A percentile compares a stretch with the other conserved stretches of the same genome.
Evolutionary conservation across 1,140 invertebrate species (phyloP).

Genomic region (Magallana gigas): DNA sequence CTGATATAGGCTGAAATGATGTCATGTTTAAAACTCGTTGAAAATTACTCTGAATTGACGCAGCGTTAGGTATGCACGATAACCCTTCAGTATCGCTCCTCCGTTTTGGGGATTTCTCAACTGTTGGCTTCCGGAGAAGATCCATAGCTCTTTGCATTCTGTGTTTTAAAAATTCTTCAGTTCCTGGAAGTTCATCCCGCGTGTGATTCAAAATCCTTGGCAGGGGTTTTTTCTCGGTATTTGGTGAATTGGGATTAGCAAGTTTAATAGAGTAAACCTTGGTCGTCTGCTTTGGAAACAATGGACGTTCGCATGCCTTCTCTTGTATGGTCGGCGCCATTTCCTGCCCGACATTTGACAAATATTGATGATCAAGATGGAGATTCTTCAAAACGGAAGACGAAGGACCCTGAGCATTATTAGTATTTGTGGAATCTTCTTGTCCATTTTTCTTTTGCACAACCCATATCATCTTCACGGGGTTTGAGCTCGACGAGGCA

Average conservation of each 20-base stretch:
- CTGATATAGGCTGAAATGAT: conserved; percentile 38
- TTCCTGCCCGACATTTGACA: not conserved
- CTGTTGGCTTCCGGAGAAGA: not conserved
- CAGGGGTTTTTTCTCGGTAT: not conserved
- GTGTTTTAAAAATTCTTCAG: not conserved
- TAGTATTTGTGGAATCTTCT: not conserved
- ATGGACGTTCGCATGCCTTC: not conserved
- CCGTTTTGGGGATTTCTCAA: not conserved
- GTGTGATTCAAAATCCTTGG: not conserved
- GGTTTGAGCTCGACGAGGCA: not conserved
- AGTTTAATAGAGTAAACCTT: not conserved
- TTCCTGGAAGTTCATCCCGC: not conserved
- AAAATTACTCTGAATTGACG: conserved; percentile 46
- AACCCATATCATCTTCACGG: not conserved
- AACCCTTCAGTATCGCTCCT: not conserved
- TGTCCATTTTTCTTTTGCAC: conserved; percentile 1
- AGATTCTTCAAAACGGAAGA: conserved; percentile 17
- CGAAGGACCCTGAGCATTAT: not conserved
- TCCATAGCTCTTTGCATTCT: conserved; percentile 23
- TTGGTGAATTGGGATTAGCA: not conserved
- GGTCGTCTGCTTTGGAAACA: not conserved
- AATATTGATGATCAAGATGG: conserved; percentile 51
- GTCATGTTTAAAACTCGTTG: conserved; percentile 46
- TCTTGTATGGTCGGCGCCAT: not conserved
- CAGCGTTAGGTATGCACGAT: conserved; percentile 41